These are phyloP conservation scores for Urocyon cinereoargenteus DNA, from an alignment of 2,797 vertebrate species.

Conservation along the genomic window DNA sequence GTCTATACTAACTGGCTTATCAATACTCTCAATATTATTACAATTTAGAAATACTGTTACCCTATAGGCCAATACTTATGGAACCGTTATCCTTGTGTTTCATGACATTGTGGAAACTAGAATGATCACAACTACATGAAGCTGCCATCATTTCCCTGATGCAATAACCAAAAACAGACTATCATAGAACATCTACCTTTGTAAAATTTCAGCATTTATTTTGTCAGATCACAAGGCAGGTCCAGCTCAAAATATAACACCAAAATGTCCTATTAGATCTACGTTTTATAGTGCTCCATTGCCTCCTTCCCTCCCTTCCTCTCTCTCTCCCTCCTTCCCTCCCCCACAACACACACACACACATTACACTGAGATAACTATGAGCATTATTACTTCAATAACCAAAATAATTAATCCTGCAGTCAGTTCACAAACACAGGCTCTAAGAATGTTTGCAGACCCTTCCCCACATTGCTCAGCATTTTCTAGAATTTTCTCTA, in stretches of 20 bases:
- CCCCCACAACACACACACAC: neutral
- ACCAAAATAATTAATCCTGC: slow-evolving; percentile 23
- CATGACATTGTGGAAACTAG: neutral
- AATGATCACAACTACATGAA: neutral
- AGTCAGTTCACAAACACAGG: slow-evolving; percentile 10
- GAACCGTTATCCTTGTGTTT: neutral
- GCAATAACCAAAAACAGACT: neutral
- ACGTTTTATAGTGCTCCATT: neutral
- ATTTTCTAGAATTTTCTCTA: slow-evolving; percentile 39
- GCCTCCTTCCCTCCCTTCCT: neutral
- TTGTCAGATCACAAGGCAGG: neutral
- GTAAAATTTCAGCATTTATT: neutral
- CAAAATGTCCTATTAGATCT: neutral
- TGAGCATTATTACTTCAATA: neutral
- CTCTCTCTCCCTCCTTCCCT: neutral
- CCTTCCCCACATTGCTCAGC: neutral
- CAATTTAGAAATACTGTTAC: neutral
- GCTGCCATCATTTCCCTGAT: neutral
- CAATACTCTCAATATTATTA: neutral
- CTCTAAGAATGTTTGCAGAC: neutral
- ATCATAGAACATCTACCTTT: neutral
- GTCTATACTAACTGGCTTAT: neutral
- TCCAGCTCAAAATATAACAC: neutral
- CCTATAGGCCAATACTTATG: neutral
- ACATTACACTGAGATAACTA: neutral